phyloP scores from a whole-genome alignment of 2,113 vertebrate species.

The Paradisaea rubra region DNA sequence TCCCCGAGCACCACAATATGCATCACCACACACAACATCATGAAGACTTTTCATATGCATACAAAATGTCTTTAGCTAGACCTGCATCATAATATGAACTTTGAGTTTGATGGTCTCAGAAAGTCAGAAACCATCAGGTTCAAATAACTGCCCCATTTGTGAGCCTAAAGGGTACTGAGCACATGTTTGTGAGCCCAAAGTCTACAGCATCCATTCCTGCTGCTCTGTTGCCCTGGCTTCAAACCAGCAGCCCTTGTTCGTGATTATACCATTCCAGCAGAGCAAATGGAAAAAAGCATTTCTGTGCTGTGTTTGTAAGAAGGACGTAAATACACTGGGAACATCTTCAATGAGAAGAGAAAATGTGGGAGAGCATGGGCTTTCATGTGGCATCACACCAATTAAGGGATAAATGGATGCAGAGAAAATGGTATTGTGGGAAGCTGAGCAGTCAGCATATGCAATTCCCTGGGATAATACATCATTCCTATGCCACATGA shows the following conservation, averaged over 20 bases:
- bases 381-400: conserved; percentile 17
- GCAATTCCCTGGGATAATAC: neutral
- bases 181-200: neutral
- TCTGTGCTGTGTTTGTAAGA: neutral
- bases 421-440: conserved; percentile 9
- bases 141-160: neutral
- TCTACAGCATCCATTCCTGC: neutral
- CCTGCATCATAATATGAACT: neutral
- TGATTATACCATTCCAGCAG: neutral
- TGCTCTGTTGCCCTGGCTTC: neutral
- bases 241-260: neutral
- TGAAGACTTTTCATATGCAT: neutral
- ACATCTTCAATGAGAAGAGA: neutral
- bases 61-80: neutral
- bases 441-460: neutral
- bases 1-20: neutral
- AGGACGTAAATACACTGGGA: neutral
- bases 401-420: conserved; percentile 22
- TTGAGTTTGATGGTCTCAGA: neutral
- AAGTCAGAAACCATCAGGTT: neutral
- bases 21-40: neutral
- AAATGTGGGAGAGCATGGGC: neutral
- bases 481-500: neutral
- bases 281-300: neutral
- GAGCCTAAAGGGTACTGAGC: neutral